Base-by-base conservation (phyloP, 1,140 invertebrate species). In the Trichonephila inaurata region DNA sequence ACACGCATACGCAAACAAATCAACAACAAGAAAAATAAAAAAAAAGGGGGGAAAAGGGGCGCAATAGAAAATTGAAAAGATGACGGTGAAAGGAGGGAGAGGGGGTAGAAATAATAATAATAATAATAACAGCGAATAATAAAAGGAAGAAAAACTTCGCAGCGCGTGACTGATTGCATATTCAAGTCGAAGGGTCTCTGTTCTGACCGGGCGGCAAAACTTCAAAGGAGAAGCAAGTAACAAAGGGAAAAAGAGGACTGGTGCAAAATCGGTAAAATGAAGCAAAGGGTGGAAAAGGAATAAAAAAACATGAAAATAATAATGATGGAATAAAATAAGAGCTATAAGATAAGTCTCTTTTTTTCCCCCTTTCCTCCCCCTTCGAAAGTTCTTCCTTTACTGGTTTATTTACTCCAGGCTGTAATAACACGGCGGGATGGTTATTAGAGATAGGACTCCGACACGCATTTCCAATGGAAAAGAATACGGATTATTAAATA, bases 181-280 rank as follows among this genome's bases (percentile, higher is more conserved):
- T 93, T 88, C 92, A 77, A 93, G 85, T 88, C 91, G 72, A 83
- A 86, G 69, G 91, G 91, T 33, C 81, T 40, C 19, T 19, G n/a
- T 66, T 58, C 66, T 40, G 61, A 62, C 24, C 51, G 51, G 86
- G 16, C 85, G 91, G 91, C 82, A 24, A 88, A 51, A 89, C 51
- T 62, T 93, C 92, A 93, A 93, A 93, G 92, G 66, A 10, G 19
- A 40, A 16, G n/a, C 77, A 44, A 72, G 62, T 77, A 86, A 87
- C 91, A 87, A 92, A 92, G 83, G 72, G 66, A 18, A 77, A 77
- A 77, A 92, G 60, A 92, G 60, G 90, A 62, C 82, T 87, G 51
- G 91, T 62, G 82, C 91, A 66, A 93, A 93, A 93, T 93, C 92
- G 83, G 92, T 93, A 93, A 93, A 69, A 33, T 82, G 92, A 93